Percentiles rank a stretch among this genome's conserved stretches.
Evolutionary conservation across 2,113 vertebrate species (phyloP).

Genomic region (Microcebus jonahi): DNA sequence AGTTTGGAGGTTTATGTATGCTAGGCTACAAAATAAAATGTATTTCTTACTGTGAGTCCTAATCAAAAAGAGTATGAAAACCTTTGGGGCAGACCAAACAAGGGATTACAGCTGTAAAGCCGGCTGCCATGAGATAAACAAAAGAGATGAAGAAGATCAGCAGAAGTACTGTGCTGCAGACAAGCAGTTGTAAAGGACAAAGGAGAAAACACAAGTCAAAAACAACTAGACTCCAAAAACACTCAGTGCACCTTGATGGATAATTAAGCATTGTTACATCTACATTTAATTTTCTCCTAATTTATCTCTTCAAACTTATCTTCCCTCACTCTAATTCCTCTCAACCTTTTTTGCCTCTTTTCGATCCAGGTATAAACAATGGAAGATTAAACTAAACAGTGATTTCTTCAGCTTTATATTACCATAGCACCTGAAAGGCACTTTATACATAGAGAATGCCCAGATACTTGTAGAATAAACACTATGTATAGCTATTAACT

Average conservation of each 20-base stretch:
- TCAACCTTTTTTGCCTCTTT: not conserved
- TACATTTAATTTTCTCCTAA: not conserved
- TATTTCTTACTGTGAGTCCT: not conserved
- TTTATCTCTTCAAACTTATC: not conserved
- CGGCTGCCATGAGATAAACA: not conserved
- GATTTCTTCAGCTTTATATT: not conserved
- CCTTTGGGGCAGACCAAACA: not conserved
- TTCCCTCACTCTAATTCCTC: not conserved
- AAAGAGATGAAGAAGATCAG: not conserved
- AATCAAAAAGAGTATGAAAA: not conserved
- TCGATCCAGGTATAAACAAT: not conserved
- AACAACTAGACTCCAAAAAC: not conserved
- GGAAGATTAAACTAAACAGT: not conserved
- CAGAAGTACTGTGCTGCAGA: not conserved
- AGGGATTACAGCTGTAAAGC: not conserved
- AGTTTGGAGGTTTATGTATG: not conserved
- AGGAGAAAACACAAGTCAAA: not conserved
- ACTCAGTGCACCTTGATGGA: not conserved
- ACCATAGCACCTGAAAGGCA: not conserved
- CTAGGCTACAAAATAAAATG: conserved; percentile 7
- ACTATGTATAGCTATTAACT: not conserved
- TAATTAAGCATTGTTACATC: not conserved
- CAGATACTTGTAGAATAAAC: not conserved
- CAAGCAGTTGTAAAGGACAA: not conserved
- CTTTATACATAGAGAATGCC: not conserved